phyloP scores from a whole-genome alignment of 2,888 invertebrate species.

The Anthoptus insignis region DNA sequence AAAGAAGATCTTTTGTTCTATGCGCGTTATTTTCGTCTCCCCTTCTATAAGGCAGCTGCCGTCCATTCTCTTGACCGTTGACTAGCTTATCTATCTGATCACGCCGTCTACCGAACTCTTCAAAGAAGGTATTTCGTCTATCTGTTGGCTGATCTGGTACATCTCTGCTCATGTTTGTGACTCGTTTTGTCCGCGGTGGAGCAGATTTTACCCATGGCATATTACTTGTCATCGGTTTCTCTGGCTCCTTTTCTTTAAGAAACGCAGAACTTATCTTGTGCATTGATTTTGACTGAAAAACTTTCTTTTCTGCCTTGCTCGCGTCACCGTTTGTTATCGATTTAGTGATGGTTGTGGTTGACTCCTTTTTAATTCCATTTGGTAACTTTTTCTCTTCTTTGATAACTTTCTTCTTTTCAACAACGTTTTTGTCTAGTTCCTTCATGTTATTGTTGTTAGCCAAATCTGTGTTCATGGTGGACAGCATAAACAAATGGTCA shows the following conservation, averaged over 20 bases:
- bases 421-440: conserved; percentile 76
- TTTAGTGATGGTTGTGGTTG: conserved; percentile 63
- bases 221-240: conserved; percentile 81
- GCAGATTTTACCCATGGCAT: conserved; percentile 85
- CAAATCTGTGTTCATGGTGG: conserved; percentile 88
- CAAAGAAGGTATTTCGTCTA: conserved; percentile 84
- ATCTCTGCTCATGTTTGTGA: conserved; percentile 90
- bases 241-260: conserved; percentile 71
- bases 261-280: conserved; percentile 75
- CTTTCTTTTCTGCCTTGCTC: conserved; percentile 64
- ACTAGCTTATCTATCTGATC: conserved; percentile 81
- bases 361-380: conserved; percentile 73
- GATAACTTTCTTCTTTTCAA: conserved; percentile 64
- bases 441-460: conserved; percentile 77
- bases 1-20: conserved; percentile 91
- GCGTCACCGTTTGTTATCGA: conserved; percentile 72
- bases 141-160: conserved; percentile 89
- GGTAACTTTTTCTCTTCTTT: conserved; percentile 70
- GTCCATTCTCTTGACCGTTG: conserved; percentile 73
- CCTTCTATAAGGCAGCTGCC: conserved; percentile 79
- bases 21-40: conserved; percentile 88
- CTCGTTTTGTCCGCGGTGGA: conserved; percentile 87
- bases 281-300: conserved; percentile 76
- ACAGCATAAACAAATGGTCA: conserved; percentile 91
- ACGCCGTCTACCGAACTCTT: conserved; percentile 78